Evolutionary conservation across 2,797 vertebrate species (phyloP).

Genomic region (Cyprinodon diabolis): DNA sequence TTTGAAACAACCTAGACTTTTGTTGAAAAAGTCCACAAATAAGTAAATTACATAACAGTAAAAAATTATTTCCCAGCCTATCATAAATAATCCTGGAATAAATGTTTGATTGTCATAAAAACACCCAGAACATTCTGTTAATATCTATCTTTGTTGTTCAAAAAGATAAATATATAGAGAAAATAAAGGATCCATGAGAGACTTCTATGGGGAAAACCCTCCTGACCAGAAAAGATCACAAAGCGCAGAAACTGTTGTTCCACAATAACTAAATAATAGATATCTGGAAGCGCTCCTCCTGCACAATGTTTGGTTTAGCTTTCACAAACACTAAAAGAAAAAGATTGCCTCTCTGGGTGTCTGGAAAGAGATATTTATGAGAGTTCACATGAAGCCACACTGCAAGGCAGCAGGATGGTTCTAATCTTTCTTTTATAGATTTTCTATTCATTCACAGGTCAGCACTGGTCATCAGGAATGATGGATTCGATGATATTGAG

Average conservation of each 20-base stretch:
- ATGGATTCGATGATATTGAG: conserved; percentile 81
- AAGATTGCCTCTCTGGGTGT: background rate
- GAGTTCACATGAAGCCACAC: background rate
- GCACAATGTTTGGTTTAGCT: background rate
- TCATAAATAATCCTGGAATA: no score
- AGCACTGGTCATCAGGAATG: conserved; percentile 83
- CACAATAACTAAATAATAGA: background rate
- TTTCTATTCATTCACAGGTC: conserved; percentile 69
- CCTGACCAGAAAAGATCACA: no score
- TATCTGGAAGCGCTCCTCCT: background rate
- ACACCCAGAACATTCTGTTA: no score
- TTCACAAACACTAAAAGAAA: background rate
- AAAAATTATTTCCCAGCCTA: no score
- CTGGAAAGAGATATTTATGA: background rate
- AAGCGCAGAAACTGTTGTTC: background rate
- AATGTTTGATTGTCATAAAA: no score
- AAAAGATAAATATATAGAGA: background rate
- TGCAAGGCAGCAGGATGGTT: background rate
- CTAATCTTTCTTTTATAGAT: background rate
- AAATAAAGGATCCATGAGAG: background rate
- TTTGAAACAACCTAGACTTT: background rate
- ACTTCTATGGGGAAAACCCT: background rate
- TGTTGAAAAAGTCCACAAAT: background rate
- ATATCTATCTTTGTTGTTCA: background rate
- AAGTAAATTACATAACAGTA: no score